Conservation (phyloP, 2,888 invertebrate species). For the Eupithecia tripunctaria region DNA sequence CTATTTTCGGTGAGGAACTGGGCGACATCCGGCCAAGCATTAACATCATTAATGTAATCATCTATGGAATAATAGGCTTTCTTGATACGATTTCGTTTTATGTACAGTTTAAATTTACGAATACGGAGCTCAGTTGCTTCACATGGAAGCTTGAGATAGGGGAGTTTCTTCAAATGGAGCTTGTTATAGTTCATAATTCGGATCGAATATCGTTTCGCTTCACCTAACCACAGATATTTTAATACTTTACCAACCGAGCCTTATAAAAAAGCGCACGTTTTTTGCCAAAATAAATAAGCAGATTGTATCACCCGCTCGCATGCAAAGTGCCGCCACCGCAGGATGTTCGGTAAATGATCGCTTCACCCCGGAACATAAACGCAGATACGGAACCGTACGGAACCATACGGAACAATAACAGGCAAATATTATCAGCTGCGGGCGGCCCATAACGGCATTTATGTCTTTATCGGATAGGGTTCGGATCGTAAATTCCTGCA, state of each 20-base stretch:
- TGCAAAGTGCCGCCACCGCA: slow-evolving; percentile 28
- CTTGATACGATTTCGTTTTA: too few relatives aligned
- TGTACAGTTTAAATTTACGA: too few relatives aligned
- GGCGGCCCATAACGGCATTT: slow-evolving; percentile 61
- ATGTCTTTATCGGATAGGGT: slow-evolving; percentile 62
- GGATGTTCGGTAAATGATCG: slow-evolving; percentile 42
- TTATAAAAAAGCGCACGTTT: slow-evolving; percentile 1
- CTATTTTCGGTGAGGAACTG: too few relatives aligned
- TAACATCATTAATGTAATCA: too few relatives aligned
- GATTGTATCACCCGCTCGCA: slow-evolving; percentile 12
- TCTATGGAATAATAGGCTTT: too few relatives aligned
- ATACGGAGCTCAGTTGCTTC: too few relatives aligned
- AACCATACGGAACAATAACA: slow-evolving; percentile 57
- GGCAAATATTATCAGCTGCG: slow-evolving; percentile 62
- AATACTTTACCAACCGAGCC: too few relatives aligned
- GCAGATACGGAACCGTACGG: slow-evolving; percentile 48
- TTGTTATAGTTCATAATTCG: too few relatives aligned
- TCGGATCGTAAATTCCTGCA: slow-evolving; percentile 46
- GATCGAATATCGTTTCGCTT: not conserved
- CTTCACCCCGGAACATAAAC: slow-evolving; percentile 49
- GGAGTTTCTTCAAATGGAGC: too few relatives aligned
- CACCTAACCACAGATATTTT: too few relatives aligned
- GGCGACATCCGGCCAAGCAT: too few relatives aligned
- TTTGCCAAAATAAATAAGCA: slow-evolving; percentile 10
- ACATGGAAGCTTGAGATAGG: too few relatives aligned